phyloP scores from a whole-genome alignment of 2,797 vertebrate genomes.

The Phylloscopus collybita region DNA sequence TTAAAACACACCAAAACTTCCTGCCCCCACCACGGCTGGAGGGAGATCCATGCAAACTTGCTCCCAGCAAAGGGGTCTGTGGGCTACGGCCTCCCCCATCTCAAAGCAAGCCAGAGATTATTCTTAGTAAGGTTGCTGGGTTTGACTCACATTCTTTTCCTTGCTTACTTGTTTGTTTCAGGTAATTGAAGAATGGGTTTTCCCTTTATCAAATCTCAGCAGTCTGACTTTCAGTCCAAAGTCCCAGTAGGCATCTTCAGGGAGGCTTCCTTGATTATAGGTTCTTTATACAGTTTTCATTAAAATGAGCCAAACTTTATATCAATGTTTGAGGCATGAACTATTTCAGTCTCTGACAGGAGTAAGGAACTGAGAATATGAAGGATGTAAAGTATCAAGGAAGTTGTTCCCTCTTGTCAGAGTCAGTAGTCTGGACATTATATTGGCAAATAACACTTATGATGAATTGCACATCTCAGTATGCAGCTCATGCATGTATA shows the following conservation, averaged over 20 bases:
- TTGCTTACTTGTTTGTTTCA: neutral
- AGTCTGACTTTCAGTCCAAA: neutral
- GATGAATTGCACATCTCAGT: conserved; percentile 69
- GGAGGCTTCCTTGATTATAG: neutral
- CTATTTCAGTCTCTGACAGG: neutral
- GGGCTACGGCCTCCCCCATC: neutral
- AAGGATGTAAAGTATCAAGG: conserved; percentile 41
- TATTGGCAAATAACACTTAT: conserved; percentile 64
- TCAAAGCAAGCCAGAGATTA: neutral
- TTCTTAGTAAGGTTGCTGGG: neutral
- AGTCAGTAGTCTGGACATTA: conserved; percentile 53
- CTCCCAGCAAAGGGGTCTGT: neutral
- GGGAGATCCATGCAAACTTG: neutral
- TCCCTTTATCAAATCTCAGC: neutral
- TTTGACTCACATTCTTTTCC: neutral
- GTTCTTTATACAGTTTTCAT: neutral
- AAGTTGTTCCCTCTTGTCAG: conserved; percentile 64
- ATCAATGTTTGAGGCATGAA: neutral
- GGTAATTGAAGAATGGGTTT: neutral
- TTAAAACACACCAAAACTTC: neutral
- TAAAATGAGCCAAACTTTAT: neutral
- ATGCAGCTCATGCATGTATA: conserved; percentile 72
- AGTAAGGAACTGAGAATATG: neutral
- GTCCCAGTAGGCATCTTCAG: neutral
- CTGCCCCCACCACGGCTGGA: neutral